Conservation (phyloP, 1,140 invertebrate genomes). For the Phocides pigmalion region DNA sequence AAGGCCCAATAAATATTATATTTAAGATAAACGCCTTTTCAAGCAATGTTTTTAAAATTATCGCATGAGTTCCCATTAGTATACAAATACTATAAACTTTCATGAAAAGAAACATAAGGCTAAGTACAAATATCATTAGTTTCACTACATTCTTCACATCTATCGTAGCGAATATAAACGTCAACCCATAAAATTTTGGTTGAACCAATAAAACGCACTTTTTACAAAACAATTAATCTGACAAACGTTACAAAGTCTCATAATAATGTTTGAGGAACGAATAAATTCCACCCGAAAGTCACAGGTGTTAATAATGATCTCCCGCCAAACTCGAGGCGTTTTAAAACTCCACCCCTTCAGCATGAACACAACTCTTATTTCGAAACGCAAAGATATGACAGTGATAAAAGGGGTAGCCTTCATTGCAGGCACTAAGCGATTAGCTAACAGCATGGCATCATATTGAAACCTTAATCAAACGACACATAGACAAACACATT, state of each 20-base stretch:
- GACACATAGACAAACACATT: too few relatives aligned
- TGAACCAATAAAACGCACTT: neutral
- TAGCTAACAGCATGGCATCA: neutral
- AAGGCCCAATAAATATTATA: too few relatives aligned
- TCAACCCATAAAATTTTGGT: too few relatives aligned
- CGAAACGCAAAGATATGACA: conserved; percentile 16
- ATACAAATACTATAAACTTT: too few relatives aligned
- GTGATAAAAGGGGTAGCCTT: neutral
- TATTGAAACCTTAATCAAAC: too few relatives aligned
- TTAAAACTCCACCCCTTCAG: conserved; percentile 35
- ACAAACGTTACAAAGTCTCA: conserved; percentile 1
- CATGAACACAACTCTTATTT: conserved; percentile 44
- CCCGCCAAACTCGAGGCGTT: conserved; percentile 42
- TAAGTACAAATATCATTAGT: too few relatives aligned
- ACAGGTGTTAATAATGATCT: conserved; percentile 55
- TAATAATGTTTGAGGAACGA: conserved; percentile 1
- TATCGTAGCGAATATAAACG: too few relatives aligned
- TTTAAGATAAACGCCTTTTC: too few relatives aligned
- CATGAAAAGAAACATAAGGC: too few relatives aligned
- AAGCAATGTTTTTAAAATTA: too few relatives aligned
- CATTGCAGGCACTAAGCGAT: neutral
- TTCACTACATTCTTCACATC: too few relatives aligned
- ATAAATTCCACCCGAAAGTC: conserved; percentile 27
- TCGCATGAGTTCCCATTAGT: too few relatives aligned
- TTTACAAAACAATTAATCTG: neutral